Conservation (phyloP, 2,888 invertebrate genomes). For the Lycophotia porphyrea region DNA sequence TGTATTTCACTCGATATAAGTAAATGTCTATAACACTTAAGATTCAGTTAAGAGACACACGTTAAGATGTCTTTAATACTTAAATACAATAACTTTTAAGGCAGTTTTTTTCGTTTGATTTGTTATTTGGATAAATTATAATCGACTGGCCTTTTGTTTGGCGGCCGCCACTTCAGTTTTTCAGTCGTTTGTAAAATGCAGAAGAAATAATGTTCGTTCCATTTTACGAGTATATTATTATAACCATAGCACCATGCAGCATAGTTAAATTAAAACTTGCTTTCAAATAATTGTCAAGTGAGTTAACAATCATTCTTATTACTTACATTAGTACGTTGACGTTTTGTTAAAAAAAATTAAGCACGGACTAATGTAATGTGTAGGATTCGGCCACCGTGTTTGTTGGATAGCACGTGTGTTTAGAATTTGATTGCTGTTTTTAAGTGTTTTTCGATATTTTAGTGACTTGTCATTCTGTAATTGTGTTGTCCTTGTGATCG, state of each 20-base stretch:
- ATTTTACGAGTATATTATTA: conserved; percentile 48
- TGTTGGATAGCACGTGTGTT: too few species aligned
- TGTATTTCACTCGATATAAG: conserved; percentile 78
- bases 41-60: too few species aligned
- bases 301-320: background rate
- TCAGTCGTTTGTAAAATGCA: background rate
- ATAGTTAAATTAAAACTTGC: background rate
- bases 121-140: conserved; percentile 2
- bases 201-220: background rate
- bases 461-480: too few species aligned
- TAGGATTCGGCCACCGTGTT: too few species aligned
- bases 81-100: background rate
- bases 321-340: background rate
- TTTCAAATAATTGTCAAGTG: background rate
- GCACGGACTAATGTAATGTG: background rate
- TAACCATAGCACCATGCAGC: background rate
- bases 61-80: background rate
- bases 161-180: conserved; percentile 9
- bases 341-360: background rate
- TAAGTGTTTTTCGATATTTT: too few species aligned
- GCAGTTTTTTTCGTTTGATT: background rate
- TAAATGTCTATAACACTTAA: too few species aligned
- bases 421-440: too few species aligned
- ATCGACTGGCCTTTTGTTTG: background rate
- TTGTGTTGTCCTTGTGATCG: too few species aligned